These are phyloP conservation scores for Hypanus sabinus DNA, from an alignment of 2,113 vertebrate species.

Conservation along the genomic window DNA sequence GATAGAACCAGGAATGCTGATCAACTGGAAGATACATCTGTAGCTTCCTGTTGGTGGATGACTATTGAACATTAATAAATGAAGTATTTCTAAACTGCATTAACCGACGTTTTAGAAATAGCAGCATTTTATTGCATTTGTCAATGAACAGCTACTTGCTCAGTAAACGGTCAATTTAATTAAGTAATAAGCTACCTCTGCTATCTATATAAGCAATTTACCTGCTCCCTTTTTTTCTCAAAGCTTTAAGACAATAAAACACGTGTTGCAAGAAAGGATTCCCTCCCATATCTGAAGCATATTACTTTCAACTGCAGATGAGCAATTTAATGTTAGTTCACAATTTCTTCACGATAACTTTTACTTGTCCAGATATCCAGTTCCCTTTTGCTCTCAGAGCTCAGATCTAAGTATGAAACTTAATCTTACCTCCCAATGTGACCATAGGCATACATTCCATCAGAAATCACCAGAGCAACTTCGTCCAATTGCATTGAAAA, in stretches of 20 bases:
- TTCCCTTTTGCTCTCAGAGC: background rate
- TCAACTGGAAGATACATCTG: background rate
- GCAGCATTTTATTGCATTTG: background rate
- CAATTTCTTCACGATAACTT: background rate
- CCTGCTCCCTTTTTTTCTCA: background rate
- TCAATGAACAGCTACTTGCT: background rate
- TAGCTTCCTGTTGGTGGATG: background rate
- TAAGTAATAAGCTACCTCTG: background rate
- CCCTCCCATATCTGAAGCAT: background rate
- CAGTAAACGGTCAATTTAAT: background rate
- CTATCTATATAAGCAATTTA: background rate
- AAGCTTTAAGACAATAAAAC: background rate
- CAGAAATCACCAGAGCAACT: slow-evolving; percentile 66
- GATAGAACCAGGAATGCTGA: background rate
- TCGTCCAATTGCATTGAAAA: slow-evolving; percentile 65
- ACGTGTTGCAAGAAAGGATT: background rate
- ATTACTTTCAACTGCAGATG: background rate
- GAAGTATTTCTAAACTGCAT: background rate
- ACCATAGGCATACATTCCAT: slow-evolving; percentile 65
- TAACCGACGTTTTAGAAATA: background rate
- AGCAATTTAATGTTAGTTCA: background rate
- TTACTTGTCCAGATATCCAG: background rate
- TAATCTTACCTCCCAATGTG: slow-evolving; percentile 66
- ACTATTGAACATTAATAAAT: background rate
- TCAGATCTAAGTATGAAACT: background rate